phyloP scores from a whole-genome alignment of 2,888 invertebrate species.

The Melikaiella ostensackeni region DNA sequence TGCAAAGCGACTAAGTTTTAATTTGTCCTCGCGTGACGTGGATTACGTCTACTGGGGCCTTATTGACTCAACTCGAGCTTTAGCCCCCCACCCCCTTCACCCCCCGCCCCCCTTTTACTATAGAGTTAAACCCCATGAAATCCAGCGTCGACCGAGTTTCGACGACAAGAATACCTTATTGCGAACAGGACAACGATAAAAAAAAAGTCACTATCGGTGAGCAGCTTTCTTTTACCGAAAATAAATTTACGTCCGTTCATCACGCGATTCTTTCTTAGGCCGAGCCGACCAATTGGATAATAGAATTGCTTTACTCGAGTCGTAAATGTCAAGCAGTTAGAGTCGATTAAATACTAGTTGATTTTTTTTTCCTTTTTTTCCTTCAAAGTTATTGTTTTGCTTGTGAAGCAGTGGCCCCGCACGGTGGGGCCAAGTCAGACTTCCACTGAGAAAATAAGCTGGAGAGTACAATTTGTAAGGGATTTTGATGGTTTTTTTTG shows the following conservation, averaged over 20 bases:
- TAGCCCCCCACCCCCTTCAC: conserved; percentile 33
- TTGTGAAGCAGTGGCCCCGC: too few species aligned
- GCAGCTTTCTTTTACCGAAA: conserved; percentile 20
- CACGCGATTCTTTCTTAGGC: conserved; percentile 31
- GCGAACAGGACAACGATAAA: conserved; percentile 31
- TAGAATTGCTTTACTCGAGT: conserved; percentile 31
- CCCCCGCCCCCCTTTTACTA: conserved; percentile 31
- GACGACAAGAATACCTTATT: conserved; percentile 29
- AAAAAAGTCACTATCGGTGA: conserved; percentile 20
- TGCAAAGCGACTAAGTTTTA: conserved; percentile 71
- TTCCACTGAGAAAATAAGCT: too few species aligned
- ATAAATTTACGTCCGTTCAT: conserved; percentile 30
- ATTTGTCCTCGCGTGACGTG: conserved; percentile 69
- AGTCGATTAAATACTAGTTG: conserved; percentile 36
- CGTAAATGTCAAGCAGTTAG: conserved; percentile 13
- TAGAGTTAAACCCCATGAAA: conserved; percentile 23
- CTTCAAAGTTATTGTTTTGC: too few species aligned
- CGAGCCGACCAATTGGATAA: conserved; percentile 34
- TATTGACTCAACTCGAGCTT: conserved; percentile 61
- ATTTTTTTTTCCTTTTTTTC: not conserved
- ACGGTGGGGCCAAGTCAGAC: too few species aligned
- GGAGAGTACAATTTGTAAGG: too few species aligned
- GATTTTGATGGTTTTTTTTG: too few species aligned
- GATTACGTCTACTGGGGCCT: conserved; percentile 68
- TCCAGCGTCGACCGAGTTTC: conserved; percentile 37